These are phyloP conservation scores for Leucophenga montana DNA, from an alignment of 2,888 invertebrate genomes.

Conservation along the genomic window DNA sequence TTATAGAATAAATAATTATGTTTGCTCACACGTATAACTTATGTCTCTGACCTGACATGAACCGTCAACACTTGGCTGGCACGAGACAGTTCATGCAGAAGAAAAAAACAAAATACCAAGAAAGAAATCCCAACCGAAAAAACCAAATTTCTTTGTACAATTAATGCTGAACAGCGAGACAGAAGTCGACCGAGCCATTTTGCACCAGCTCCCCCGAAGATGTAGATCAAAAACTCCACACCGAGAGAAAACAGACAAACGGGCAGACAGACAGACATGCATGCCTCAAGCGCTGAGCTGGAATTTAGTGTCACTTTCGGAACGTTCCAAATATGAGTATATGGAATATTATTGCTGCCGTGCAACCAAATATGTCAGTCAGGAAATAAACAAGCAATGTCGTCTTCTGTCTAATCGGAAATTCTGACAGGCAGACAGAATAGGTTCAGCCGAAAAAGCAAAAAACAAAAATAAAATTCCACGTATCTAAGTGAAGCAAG, in stretches of 20 bases:
- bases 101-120: not conserved
- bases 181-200: not conserved
- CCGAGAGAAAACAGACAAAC: not conserved
- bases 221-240: not conserved
- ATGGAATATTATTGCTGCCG: slow-evolving; percentile 12
- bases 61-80: not conserved
- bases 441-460: not conserved
- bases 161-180: slow-evolving; percentile 5
- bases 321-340: slow-evolving; percentile 25
- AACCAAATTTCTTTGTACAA: not conserved
- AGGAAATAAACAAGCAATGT: slow-evolving; percentile 34
- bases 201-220: not conserved
- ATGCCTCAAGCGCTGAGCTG: not conserved
- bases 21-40: slow-evolving; percentile 14
- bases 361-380: slow-evolving; percentile 26
- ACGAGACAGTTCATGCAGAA: slow-evolving; percentile 2
- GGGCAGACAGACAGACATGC: not conserved
- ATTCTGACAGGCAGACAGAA: not conserved
- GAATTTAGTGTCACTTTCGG: slow-evolving; percentile 49
- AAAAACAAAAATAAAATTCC: not conserved
- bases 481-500: not conserved
- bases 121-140: not conserved
- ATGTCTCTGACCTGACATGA: slow-evolving; percentile 9
- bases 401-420: not conserved
- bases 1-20: not conserved